These are phyloP conservation scores for Disparrhopalites patrizii DNA, from an alignment of 2,888 invertebrate genomes.

Conservation along the genomic window DNA sequence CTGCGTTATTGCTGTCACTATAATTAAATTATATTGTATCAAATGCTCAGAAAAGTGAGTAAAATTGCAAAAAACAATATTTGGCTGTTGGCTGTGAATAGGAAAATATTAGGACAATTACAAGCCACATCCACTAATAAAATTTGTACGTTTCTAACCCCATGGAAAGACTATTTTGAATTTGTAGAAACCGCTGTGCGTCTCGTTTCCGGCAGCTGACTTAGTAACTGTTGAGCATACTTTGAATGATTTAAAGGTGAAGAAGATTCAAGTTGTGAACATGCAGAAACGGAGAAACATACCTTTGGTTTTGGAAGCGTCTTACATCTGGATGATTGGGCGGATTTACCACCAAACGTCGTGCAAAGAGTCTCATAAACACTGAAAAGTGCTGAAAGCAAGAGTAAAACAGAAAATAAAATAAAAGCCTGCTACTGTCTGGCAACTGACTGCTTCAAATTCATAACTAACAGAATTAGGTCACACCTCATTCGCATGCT, in stretches of 20 bases:
- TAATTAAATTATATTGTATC: too few species aligned
- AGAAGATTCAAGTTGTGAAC: not conserved
- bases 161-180: slow-evolving; percentile 16
- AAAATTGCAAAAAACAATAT: too few species aligned
- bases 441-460: not conserved
- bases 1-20: too few species aligned
- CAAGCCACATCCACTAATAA: too few species aligned
- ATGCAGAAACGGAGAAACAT: not conserved
- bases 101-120: too few species aligned
- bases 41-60: too few species aligned
- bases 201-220: not conserved
- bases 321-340: slow-evolving; percentile 10
- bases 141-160: slow-evolving; percentile 3
- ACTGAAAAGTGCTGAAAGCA: slow-evolving; percentile 15
- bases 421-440: not conserved
- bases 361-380: slow-evolving; percentile 21
- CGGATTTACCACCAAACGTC: slow-evolving; percentile 2
- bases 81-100: too few species aligned
- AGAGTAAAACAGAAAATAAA: not conserved
- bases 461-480: not conserved
- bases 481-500: too few species aligned
- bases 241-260: not conserved
- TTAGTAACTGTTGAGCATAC: not conserved
- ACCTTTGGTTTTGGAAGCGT: slow-evolving; percentile 21
- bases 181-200: not conserved